These are phyloP conservation scores for Xestia rhomboidea DNA, from an alignment of 2,888 invertebrate species.

Conservation along the genomic window DNA sequence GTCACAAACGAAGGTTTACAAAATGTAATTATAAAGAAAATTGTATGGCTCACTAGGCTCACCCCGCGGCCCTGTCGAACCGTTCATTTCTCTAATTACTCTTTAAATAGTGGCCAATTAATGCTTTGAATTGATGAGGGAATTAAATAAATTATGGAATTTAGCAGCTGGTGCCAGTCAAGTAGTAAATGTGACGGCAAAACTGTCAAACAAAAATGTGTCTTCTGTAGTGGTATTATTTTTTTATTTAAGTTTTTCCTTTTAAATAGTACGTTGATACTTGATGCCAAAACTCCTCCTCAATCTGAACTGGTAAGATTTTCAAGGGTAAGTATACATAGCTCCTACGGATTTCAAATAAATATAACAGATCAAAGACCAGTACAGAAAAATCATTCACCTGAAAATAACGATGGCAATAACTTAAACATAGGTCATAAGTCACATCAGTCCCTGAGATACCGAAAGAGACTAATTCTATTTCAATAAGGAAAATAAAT, in stretches of 20 bases:
- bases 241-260: not conserved
- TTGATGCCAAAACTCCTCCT: too few relatives aligned
- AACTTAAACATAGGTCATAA: not conserved
- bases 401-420: not conserved
- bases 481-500: not conserved
- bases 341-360: not conserved
- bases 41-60: conserved; percentile 53
- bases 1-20: conserved; percentile 73
- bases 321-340: not conserved
- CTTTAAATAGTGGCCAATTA: conserved; percentile 57
- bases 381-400: not conserved
- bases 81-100: conserved; percentile 61
- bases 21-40: conserved; percentile 72
- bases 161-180: conserved; percentile 15
- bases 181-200: not conserved
- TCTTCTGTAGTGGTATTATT: not conserved
- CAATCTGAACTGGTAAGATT: not conserved
- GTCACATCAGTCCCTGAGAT: too few relatives aligned
- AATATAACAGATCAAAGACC: not conserved
- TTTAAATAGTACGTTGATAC: not conserved
- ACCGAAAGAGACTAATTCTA: not conserved
- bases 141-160: conserved; percentile 23
- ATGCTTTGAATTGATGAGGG: conserved; percentile 33
- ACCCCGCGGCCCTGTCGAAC: conserved; percentile 28
- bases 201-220: not conserved